Base-by-base conservation (phyloP, 2,797 vertebrate species). In the Sebastes steindachneri region DNA sequence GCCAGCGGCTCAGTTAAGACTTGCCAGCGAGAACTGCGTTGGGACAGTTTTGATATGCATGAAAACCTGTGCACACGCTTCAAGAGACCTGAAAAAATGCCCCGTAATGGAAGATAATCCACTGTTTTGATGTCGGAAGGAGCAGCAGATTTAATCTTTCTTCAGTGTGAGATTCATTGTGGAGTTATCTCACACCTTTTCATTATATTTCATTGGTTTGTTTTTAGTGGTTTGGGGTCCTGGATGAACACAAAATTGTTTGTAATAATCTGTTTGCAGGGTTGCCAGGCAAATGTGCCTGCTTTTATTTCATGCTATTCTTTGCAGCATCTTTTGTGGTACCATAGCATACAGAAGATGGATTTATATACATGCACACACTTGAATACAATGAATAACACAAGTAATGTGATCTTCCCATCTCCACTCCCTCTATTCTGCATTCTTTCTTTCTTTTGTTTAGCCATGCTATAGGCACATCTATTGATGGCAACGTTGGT, bases 41-140 rank as follows among this genome's bases (percentile, higher is more conserved):
- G 64, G 65, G 85, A 77, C 48, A 68, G 89, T 93, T 93, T 86
- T 92, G 90, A 90, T 83, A 73, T 5, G 80, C 89, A 73, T 79
- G 86, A 85, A 79, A 91, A 82, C 64, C 35, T 75, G 19, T 21
- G 51, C 68, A 86, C 35, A 81, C 80, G 86, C 77, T 75, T 82
- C 86, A 81, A 83, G 79, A 87, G 88, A 90, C 73, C 75, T 79
- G 73, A 88, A 89, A 90, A 78, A 74, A 82, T 84, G 79, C 28
- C 8, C 63, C 6, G 0, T 9, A 11, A 41, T 17, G 29, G 51
- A 31, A 11, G 19, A 55, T 29, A 28, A 83, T 57, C 23, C 59
- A 21, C 19, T 70, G 70, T 77, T 89, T 85, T 86, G 60, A 85
- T 85, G 77, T 69, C 2, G 35, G 57, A 80, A 48, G 9, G 55